These are phyloP conservation scores for Halichondria panicea DNA, from an alignment of 37 sponge, comb jelly and placozoan species.

Conservation along the genomic window DNA sequence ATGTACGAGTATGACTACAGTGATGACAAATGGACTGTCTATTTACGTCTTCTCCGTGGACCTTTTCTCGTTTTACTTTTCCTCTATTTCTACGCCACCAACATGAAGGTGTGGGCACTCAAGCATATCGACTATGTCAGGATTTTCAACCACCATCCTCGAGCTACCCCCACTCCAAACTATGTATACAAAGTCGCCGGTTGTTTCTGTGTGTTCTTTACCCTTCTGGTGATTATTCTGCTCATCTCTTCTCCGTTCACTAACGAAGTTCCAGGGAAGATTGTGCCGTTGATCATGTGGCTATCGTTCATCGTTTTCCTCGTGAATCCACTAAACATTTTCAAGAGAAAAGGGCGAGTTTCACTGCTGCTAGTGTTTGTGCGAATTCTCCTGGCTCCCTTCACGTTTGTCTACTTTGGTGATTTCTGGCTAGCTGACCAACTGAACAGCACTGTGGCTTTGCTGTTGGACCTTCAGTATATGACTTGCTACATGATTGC, in stretches of 20 bases:
- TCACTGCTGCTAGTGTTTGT: constrained; percentile 38
- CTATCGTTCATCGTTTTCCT: constrained; percentile 36
- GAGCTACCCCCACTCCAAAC: constrained; percentile 45
- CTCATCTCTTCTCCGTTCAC: constrained; percentile 7
- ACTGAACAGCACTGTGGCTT: constrained; percentile 85
- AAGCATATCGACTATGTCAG: constrained; percentile 47
- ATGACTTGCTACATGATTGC: constrained; percentile 69
- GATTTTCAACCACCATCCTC: constrained; percentile 51
- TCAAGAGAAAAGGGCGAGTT: constrained; percentile 47
- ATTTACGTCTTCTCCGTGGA: constrained; percentile 60
- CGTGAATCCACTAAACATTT: constrained; percentile 57
- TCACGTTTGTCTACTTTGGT: constrained; percentile 75
- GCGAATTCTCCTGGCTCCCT: constrained; percentile 83
- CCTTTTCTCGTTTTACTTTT: constrained; percentile 60
- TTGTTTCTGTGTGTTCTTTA: constrained; percentile 29
- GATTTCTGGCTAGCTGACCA: constrained; percentile 99
- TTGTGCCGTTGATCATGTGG: constrained; percentile 64
- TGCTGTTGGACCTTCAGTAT: constrained; percentile 89
- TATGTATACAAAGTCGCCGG: constrained; percentile 50
- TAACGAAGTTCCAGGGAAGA: constrained; percentile 13
- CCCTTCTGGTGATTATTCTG: constrained; percentile 9
- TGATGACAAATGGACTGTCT: constrained; percentile 32
- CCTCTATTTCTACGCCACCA: constrained; percentile 66
- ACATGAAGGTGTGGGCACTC: constrained; percentile 64
- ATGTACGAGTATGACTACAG: constrained; percentile 11